A percentile compares a stretch with the other conserved stretches of the same genome.
Conservation (phyloP, 2,797 vertebrate species). For the Chaetodon trifasciatus region DNA sequence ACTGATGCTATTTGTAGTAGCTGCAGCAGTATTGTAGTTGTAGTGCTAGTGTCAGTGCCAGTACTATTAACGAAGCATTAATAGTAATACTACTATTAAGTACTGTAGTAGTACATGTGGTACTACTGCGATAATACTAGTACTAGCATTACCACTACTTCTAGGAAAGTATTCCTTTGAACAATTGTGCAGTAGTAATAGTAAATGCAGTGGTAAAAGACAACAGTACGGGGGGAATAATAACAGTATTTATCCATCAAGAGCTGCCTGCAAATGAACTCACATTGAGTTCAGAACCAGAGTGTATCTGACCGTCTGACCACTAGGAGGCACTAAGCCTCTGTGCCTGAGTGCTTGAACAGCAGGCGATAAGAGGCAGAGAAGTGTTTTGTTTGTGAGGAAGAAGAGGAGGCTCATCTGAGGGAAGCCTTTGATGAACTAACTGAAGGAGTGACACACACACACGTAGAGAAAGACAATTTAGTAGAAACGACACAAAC, state of each 20-base stretch:
- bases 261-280: slow-evolving; percentile 4
- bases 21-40: not conserved
- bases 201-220: not conserved
- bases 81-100: not conserved
- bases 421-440: slow-evolving; percentile 61
- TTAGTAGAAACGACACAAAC: slow-evolving; percentile 29
- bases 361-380: slow-evolving; percentile 31
- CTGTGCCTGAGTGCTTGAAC: slow-evolving; percentile 11
- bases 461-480: slow-evolving; percentile 32
- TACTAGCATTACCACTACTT: not conserved
- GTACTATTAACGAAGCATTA: not conserved
- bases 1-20: not conserved
- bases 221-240: not conserved
- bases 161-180: not conserved
- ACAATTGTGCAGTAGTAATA: not conserved
- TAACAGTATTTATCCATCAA: not conserved
- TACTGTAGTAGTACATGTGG: not conserved
- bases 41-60: not conserved
- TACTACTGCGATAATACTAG: not conserved
- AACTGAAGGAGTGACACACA: slow-evolving; percentile 32
- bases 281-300: not conserved
- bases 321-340: slow-evolving; percentile 74
- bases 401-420: slow-evolving; percentile 54
- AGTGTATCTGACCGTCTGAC: not conserved
- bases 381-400: slow-evolving; percentile 59